These are phyloP conservation scores for Drosophila quadrilineata DNA, from an alignment of 1,140 invertebrate genomes.

Conservation along the genomic window DNA sequence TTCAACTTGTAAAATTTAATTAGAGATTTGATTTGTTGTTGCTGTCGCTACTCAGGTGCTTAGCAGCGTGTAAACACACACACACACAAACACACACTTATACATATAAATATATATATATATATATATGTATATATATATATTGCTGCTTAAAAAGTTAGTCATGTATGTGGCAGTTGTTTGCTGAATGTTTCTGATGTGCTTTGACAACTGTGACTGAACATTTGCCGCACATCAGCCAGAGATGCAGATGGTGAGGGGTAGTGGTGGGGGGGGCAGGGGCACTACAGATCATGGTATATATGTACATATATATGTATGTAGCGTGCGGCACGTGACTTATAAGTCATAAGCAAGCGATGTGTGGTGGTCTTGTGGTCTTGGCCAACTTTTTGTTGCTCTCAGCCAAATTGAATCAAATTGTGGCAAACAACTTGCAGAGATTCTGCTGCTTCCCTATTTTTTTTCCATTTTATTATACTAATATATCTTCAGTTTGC, in stretches of 20 bases:
- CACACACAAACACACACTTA: neutral
- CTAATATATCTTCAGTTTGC: conserved; percentile 1
- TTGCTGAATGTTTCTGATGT: conserved; percentile 58
- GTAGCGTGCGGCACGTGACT: conserved; percentile 62
- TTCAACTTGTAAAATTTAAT: conserved; percentile 10
- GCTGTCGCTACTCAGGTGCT: conserved; percentile 24
- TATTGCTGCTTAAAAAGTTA: conserved; percentile 35
- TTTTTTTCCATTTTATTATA: too few species aligned
- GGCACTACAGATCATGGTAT: too few species aligned
- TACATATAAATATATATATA: neutral
- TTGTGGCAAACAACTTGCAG: conserved; percentile 70
- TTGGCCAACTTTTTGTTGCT: conserved; percentile 55
- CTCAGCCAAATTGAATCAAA: conserved; percentile 71
- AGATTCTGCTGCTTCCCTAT: conserved; percentile 57
- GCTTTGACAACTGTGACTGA: conserved; percentile 56
- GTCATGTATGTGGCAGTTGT: conserved; percentile 47
- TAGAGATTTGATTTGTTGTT: conserved; percentile 10
- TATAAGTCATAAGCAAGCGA: conserved; percentile 68
- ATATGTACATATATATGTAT: too few species aligned
- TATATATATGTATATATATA: conserved; percentile 6
- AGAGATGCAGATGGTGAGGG: neutral
- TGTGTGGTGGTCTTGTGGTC: conserved; percentile 54
- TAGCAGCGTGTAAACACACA: conserved; percentile 8
- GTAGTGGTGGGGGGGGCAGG: neutral
- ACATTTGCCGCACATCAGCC: neutral